Percentiles rank a stretch among this genome's conserved stretches.
Conservation (phyloP, 1,140 invertebrate species). For the Papilio polytes region DNA sequence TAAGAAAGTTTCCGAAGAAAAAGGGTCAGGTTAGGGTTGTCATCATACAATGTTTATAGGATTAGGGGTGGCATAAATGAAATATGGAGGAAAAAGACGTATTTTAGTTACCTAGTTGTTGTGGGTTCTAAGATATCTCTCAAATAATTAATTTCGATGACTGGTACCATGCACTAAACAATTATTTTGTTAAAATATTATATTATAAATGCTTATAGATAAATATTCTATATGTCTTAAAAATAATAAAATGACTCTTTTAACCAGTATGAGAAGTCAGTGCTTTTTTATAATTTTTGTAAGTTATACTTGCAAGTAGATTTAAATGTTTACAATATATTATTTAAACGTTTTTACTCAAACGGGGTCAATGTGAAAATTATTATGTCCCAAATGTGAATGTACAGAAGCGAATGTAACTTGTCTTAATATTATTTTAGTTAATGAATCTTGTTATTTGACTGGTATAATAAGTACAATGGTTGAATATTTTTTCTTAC, state of each 20-base stretch:
- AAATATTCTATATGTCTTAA: neutral
- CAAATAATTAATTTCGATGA: neutral
- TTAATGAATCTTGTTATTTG: neutral
- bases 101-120: neutral
- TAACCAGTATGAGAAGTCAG: neutral
- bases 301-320: neutral
- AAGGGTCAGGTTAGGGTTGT: neutral
- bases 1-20: neutral
- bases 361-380: conserved; percentile 25
- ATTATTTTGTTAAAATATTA: neutral
- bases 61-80: neutral
- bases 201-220: no score
- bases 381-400: conserved; percentile 16
- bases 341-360: neutral
- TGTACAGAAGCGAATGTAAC: neutral
- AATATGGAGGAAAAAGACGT: neutral
- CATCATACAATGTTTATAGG: neutral
- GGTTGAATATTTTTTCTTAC: no score
- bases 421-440: neutral
- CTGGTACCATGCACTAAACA: neutral
- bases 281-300: neutral
- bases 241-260: neutral
- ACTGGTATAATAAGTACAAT: neutral
- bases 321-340: conserved; percentile 1
- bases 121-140: neutral